Base-by-base conservation (phyloP, 2,113 vertebrate species). In the Sitta europaea region DNA sequence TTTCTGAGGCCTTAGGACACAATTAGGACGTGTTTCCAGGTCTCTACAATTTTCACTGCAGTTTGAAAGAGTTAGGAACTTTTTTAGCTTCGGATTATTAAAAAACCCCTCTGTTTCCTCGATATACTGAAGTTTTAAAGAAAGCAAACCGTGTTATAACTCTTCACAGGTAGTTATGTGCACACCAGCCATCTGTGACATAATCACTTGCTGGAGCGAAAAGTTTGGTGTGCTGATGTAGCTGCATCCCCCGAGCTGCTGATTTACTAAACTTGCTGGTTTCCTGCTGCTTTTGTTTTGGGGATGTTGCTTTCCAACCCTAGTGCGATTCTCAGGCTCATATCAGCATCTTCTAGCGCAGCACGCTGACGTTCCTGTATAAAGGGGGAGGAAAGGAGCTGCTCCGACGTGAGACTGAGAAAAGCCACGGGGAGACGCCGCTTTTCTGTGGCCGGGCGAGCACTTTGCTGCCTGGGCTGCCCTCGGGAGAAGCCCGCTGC, bases 371-470 rank as follows among this genome's bases (percentile, higher is more conserved):
- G 5, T n/a, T 87, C 20, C 33, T 7, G 17, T 14, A 5, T 0
- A 31, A 53, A 28, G 0, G 31, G 36, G 9, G 2, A 6, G 12
- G 50, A 14, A 48, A 40, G 24, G 51, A 58, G 47, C 38, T 14
- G 36, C 59, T 61, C n/a, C 28, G 8, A 7, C 15, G 9, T 3
- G 40, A 45, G n/a, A 3, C 2, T 6, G 51, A 17, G 43, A 9
- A 29, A 31, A 78, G 25, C 21, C 47, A 0, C 14, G 59, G 14
- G 38, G 6, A 10, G 8, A 22, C 25, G 8, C 2, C 21, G 6
- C 22, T 24, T 8, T 36, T 31, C 58, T 6, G 6, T 2, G 2
- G 5, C 3, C 1, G 8, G n/a, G 24, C 1, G 43, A 55, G 28
- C 1, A 3, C 17, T 28, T 10, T 5, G 6, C 54, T 24, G 67